A percentile compares a stretch with the other conserved stretches of the same genome.
Conservation (phyloP, 1,140 invertebrate species). For the Rhyacophila brunnea region DNA sequence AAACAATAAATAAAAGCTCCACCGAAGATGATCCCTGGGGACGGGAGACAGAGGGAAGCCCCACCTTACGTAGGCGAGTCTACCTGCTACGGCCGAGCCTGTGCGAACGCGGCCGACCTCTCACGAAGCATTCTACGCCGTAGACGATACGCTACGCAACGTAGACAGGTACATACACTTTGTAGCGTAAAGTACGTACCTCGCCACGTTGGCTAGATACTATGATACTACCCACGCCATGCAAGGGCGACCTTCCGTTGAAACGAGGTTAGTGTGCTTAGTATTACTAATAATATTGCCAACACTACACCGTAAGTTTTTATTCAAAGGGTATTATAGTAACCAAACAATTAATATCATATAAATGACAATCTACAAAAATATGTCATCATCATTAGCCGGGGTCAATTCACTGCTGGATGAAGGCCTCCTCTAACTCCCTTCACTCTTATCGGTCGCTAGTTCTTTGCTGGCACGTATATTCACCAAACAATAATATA, state of each 20-base stretch:
- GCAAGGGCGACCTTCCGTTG: background rate
- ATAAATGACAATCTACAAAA: too few species aligned
- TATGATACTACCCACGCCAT: background rate
- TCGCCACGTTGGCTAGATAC: background rate
- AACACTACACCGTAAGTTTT: too few species aligned
- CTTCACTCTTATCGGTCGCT: too few species aligned
- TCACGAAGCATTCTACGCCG: background rate
- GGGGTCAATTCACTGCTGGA: too few species aligned
- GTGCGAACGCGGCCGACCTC: background rate
- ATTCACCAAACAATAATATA: too few species aligned
- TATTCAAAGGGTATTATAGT: too few species aligned
- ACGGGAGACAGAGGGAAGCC: background rate
- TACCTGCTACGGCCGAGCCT: background rate
- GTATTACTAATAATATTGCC: background rate
- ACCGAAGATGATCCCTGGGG: slow-evolving; percentile 8
- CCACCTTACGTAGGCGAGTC: background rate
- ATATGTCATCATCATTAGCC: too few species aligned
- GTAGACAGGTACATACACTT: background rate
- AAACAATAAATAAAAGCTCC: slow-evolving; percentile 24
- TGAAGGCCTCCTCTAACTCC: too few species aligned
- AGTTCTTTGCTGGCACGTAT: too few species aligned
- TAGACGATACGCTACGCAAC: background rate
- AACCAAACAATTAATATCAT: too few species aligned
- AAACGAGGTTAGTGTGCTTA: slow-evolving; percentile 4
- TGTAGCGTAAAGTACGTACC: too few species aligned